Evolutionary conservation across 2,888 invertebrate genomes (phyloP).

Genomic region (Chironomus riparius): DNA sequence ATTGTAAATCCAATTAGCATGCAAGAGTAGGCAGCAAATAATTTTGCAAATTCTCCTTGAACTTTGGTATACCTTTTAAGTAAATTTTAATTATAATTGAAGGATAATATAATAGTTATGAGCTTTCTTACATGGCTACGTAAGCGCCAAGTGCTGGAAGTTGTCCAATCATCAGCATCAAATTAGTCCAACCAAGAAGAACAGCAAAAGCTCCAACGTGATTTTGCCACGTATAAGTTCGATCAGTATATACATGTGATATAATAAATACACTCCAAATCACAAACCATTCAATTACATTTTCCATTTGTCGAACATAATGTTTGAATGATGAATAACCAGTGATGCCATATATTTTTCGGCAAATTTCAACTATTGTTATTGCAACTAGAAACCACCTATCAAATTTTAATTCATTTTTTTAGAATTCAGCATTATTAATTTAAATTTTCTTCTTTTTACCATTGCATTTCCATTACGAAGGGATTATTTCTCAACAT

Average conservation of each 20-base stretch:
- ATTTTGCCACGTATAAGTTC: constrained; percentile 74
- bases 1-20: constrained; percentile 78
- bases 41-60: constrained; percentile 75
- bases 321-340: constrained; percentile 74
- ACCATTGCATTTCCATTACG: constrained; percentile 73
- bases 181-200: constrained; percentile 76
- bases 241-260: constrained; percentile 69
- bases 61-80: constrained; percentile 58
- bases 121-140: constrained; percentile 58
- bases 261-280: constrained; percentile 75
- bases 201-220: constrained; percentile 81
- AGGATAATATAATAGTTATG: too few species aligned
- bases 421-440: background rate
- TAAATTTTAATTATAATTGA: too few species aligned
- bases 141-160: constrained; percentile 81
- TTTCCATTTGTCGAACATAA: constrained; percentile 74
- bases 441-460: background rate
- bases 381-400: constrained; percentile 64
- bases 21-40: constrained; percentile 78
- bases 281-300: constrained; percentile 81
- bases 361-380: constrained; percentile 67
- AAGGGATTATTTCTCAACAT: constrained; percentile 64
- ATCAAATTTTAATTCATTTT: background rate
- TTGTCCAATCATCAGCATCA: constrained; percentile 87
- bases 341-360: constrained; percentile 72